Conservation (phyloP, 2,797 vertebrate species). For the Prionace glauca region DNA sequence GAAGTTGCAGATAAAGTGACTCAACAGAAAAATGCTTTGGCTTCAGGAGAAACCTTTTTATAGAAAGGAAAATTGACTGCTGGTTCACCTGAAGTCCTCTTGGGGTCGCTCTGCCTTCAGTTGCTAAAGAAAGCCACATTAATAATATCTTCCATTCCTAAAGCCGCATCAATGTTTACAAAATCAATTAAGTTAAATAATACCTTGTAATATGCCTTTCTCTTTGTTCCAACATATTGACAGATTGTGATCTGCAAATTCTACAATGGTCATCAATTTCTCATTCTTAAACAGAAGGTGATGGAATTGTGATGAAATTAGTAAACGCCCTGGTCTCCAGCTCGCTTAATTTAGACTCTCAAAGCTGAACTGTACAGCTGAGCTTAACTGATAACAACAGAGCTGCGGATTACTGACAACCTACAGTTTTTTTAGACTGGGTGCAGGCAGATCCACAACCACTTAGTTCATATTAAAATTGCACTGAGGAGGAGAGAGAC, state of each 20-base stretch:
- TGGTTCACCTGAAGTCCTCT: not conserved
- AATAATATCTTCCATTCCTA: not conserved
- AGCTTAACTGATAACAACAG: not conserved
- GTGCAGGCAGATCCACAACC: not conserved
- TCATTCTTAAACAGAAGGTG: not conserved
- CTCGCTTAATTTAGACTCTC: not conserved
- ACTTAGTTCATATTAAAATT: not conserved
- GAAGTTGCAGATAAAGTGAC: not conserved
- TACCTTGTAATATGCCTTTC: not conserved
- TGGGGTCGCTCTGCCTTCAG: not conserved
- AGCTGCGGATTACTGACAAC: not conserved
- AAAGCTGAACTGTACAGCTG: not conserved
- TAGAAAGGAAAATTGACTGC: not conserved
- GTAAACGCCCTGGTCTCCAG: not conserved
- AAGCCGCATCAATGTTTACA: not conserved
- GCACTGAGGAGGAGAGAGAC: not conserved
- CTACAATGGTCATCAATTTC: not conserved
- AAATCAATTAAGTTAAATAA: not conserved
- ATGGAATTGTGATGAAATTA: not conserved
- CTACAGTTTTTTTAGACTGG: not conserved
- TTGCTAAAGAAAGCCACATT: not conserved
- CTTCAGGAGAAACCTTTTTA: not conserved
- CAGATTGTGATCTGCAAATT: not conserved
- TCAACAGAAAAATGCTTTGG: not conserved
- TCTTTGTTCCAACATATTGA: not conserved